Evolutionary conservation across 2,888 invertebrate genomes (phyloP), one percentile per base, ranked within the genome.

Genomic region (Cantharis lateralis): DNA sequence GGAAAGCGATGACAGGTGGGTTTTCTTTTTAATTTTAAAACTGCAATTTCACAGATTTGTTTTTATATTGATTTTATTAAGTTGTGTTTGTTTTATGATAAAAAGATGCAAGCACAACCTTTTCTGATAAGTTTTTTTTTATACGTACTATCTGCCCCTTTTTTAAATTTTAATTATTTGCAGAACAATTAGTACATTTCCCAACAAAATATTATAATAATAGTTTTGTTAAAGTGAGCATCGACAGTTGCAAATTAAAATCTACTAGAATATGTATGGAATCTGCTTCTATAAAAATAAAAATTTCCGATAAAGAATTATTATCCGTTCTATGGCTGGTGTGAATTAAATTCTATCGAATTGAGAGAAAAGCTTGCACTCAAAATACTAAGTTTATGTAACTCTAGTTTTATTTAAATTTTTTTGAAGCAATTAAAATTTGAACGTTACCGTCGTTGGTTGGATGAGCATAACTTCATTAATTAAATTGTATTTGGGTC

Each of bases 1-100:
- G 91, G 90, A 91, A 77, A 89, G 90, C 32, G 91, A 91, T 82
- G 91, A 91, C 80, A 91, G 90, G 90, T 90, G 80, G 62, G 68
- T 62, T 68, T 11, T 24, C 24, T 24, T 16, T 63, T 11, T 15
- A 32, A 71, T 24, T 62, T 48, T n/a, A 2, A n/a, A 48, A 48
- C 7, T 48, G 48, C n/a, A n/a, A 7, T 48, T 48, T n/a, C 4
- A 48, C n/a, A n/a, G n/a, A 48, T 48, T 48, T 48, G 32, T 48
- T n/a, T 48, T 48, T n/a, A 48, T 48, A 48, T 48, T n/a, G 48
- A 48, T 48, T 48, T 48, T 48, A 48, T 48, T n/a, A n/a, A 48
- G n/a, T 9, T 1, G 48, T 48, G 48, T 48, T 48, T 48, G 48
- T 48, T 48, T 48, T 48, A n/a, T 9, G 48, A 48, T 48, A 48